Percentiles rank a stretch among this genome's conserved stretches.
These are phyloP conservation scores for Sabatieria punctata DNA, from an alignment of 2,888 invertebrate genomes.

Conservation along the genomic window DNA sequence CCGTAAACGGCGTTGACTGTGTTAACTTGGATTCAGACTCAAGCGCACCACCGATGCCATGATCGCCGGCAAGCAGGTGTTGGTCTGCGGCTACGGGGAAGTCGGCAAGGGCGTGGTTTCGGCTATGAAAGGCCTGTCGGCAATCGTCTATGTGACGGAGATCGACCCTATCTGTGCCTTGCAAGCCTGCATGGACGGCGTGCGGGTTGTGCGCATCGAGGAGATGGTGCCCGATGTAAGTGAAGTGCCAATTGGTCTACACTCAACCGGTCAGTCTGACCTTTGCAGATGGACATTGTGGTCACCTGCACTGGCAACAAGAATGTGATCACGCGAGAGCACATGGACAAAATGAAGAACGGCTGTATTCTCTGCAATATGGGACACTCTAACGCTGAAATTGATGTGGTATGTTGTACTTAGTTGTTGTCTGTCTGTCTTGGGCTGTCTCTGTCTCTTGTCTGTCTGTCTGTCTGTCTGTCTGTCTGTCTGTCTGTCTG, in stretches of 20 bases:
- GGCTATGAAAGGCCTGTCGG: constrained; percentile 49
- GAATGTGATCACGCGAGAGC: constrained; percentile 79
- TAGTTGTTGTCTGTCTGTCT: not conserved
- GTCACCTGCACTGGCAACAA: constrained; percentile 68
- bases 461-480: too few species aligned
- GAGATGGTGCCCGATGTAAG: constrained; percentile 56
- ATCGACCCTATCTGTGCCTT: constrained; percentile 94
- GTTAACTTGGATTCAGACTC: constrained; percentile 44
- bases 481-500: too few species aligned
- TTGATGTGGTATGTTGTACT: constrained; percentile 54
- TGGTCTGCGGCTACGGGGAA: constrained; percentile 90
- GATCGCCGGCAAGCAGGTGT: constrained; percentile 92
- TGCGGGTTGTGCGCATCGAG: constrained; percentile 76
- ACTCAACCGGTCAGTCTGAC: not conserved
- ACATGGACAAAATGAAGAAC: constrained; percentile 90
- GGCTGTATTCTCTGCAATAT: constrained; percentile 89
- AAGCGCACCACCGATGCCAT: constrained; percentile 83
- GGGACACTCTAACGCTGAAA: constrained; percentile 92
- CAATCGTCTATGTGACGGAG: constrained; percentile 79
- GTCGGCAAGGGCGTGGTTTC: constrained; percentile 12
- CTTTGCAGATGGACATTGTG: constrained; percentile 66
- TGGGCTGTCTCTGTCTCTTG: too few species aligned
- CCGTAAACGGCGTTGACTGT: too few species aligned
- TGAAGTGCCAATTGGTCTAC: too few species aligned
- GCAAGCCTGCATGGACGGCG: constrained; percentile 95